Evolutionary conservation across 2,113 vertebrate genomes (phyloP).

Genomic region (Glaucidium brasilianum): DNA sequence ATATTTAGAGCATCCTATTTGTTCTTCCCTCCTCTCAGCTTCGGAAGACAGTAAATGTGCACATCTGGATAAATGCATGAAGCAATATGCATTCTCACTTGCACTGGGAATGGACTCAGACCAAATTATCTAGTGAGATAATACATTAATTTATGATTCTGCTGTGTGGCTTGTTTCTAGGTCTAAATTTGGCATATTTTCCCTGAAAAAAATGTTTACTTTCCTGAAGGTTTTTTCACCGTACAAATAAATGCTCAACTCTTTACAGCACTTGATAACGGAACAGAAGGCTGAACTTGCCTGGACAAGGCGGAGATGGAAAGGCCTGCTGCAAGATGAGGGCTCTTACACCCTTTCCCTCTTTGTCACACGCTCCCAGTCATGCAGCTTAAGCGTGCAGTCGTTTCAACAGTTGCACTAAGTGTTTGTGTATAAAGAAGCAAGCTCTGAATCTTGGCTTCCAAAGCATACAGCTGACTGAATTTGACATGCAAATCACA

Average conservation of each 20-base stretch:
- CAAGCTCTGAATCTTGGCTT: neutral
- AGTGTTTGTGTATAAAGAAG: neutral
- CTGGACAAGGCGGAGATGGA: accelerated
- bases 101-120: neutral
- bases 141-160: neutral
- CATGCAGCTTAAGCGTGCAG: accelerated
- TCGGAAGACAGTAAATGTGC: neutral
- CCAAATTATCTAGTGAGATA: neutral
- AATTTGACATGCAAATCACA: neutral
- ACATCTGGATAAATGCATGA: neutral
- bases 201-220: neutral
- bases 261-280: neutral
- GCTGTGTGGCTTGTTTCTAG: neutral
- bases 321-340: neutral
- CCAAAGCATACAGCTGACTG: neutral
- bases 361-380: accelerated
- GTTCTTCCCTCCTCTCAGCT: neutral
- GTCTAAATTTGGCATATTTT: neutral
- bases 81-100: neutral
- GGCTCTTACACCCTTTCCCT: neutral
- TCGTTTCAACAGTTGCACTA: neutral
- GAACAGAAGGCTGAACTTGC: neutral
- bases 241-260: accelerated
- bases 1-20: neutral
- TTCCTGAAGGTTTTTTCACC: neutral